Percentiles rank a stretch among this genome's conserved stretches.
Evolutionary conservation across 1,140 invertebrate species (phyloP).

Genomic region (Anoplolepis gracilipes): DNA sequence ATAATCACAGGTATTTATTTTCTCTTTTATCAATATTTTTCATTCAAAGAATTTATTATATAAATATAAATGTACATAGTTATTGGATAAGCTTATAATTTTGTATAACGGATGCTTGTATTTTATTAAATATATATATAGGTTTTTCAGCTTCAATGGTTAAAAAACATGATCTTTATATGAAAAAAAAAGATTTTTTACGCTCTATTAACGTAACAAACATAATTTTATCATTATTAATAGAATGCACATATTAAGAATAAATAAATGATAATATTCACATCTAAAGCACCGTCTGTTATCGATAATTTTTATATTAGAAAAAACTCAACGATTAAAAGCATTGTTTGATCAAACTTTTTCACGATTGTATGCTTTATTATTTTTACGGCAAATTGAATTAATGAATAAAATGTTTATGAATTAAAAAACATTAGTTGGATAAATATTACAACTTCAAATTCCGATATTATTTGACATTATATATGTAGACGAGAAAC

Average conservation of each 20-base stretch:
- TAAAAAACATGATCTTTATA: not conserved
- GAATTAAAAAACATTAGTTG: constrained; percentile 14
- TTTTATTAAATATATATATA: not conserved
- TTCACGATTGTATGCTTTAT: not conserved
- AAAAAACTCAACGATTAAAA: not conserved
- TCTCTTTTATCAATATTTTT: constrained; percentile 17
- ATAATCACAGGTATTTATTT: not conserved
- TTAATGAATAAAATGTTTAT: too few species aligned
- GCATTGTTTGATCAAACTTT: not conserved
- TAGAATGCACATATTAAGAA: not conserved
- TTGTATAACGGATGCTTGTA: not conserved
- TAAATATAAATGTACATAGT: not conserved
- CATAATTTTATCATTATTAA: constrained; percentile 13
- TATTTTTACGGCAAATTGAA: constrained; percentile 37
- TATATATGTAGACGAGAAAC: not conserved
- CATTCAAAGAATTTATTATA: not conserved
- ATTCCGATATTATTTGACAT: constrained; percentile 10
- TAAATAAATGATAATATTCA: not conserved
- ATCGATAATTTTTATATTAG: not conserved
- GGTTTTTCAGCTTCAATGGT: not conserved
- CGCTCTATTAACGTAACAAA: not conserved
- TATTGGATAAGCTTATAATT: not conserved
- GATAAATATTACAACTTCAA: constrained; percentile 20
- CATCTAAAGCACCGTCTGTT: not conserved
- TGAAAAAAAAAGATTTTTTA: not conserved